Conservation (phyloP, 1,140 invertebrate genomes). For the Protaetia brevitarsis region DNA sequence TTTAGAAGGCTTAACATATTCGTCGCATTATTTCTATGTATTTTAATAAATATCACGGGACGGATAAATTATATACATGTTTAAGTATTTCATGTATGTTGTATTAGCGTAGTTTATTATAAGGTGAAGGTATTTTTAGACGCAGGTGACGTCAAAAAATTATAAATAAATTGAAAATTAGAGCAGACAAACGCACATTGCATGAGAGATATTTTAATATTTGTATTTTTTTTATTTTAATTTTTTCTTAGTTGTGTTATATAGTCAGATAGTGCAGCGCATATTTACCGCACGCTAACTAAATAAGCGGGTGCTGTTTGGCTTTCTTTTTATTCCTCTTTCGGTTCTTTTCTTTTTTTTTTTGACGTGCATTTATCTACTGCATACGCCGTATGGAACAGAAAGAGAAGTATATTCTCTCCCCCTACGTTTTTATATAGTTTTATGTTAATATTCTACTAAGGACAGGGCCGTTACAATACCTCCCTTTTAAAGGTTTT, state of each 20-base stretch:
- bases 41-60: slow-evolving; percentile 1
- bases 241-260: slow-evolving; percentile 8
- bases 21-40: background rate
- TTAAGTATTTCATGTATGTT: slow-evolving; percentile 5
- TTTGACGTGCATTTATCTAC: too few species aligned
- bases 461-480: too few species aligned
- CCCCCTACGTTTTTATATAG: slow-evolving; percentile 2
- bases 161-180: slow-evolving; percentile 19
- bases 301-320: background rate
- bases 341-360: background rate
- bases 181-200: slow-evolving; percentile 17
- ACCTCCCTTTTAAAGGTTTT: slow-evolving; percentile 13
- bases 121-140: slow-evolving; percentile 9
- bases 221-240: slow-evolving; percentile 17
- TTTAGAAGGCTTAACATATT: background rate
- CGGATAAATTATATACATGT: slow-evolving; percentile 3
- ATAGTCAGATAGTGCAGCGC: background rate
- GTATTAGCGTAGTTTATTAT: background rate
- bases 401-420: too few species aligned
- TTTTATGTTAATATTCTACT: slow-evolving; percentile 19
- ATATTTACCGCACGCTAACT: background rate
- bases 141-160: slow-evolving; percentile 11
- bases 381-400: too few species aligned
- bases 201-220: slow-evolving; percentile 17
- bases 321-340: background rate